Conservation (phyloP, 2,113 vertebrate genomes). For the Daubentonia madagascariensis region DNA sequence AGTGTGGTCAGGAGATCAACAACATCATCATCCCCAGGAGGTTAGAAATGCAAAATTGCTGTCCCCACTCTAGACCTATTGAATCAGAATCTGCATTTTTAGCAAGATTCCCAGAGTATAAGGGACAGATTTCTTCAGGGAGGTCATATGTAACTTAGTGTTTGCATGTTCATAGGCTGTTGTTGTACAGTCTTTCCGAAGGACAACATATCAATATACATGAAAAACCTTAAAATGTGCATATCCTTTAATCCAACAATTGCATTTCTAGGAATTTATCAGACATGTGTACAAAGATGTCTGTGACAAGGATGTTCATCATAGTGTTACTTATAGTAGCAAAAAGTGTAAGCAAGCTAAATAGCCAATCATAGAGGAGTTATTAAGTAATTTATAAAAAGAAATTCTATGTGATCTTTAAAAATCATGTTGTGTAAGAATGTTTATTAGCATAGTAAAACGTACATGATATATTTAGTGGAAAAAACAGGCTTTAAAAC, state of each 20-base stretch:
- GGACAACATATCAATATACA: neutral
- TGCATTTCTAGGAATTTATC: neutral
- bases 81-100: neutral
- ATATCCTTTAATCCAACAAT: neutral
- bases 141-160: neutral
- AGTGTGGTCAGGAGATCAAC: neutral
- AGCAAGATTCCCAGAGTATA: neutral
- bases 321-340: neutral
- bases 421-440: neutral
- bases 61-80: neutral
- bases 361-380: neutral
- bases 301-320: neutral
- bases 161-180: neutral
- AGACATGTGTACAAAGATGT: neutral
- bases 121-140: neutral
- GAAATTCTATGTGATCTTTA: neutral
- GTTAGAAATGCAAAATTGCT: neutral
- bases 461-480: neutral
- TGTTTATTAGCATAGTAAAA: neutral
- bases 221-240: neutral
- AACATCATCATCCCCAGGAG: neutral
- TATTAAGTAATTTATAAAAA: neutral
- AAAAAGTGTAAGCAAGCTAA: neutral
- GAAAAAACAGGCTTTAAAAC: neutral
- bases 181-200: neutral